Percentiles rank a stretch among this genome's conserved stretches.
Evolutionary conservation across 2,888 invertebrate genomes (phyloP).

Genomic region (Apodemia duryi): DNA sequence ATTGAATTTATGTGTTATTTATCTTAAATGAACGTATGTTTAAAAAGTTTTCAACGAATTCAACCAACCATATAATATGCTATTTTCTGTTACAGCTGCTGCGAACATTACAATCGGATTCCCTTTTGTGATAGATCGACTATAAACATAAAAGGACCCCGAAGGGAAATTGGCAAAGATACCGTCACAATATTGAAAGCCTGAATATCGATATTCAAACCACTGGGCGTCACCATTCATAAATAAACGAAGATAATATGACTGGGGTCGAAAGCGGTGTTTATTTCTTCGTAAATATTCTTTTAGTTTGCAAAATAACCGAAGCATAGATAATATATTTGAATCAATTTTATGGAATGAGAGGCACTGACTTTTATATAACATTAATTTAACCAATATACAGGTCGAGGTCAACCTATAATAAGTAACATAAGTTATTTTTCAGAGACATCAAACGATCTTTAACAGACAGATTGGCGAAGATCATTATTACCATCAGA

Average conservation of each 20-base stretch:
- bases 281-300: neutral
- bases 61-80: neutral
- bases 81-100: neutral
- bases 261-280: neutral
- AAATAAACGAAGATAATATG: slow-evolving; percentile 1
- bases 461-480: too few species aligned
- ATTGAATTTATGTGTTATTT: too few species aligned
- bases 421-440: too few species aligned
- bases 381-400: too few species aligned
- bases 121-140: slow-evolving; percentile 22
- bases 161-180: slow-evolving; percentile 20
- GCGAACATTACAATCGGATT: slow-evolving; percentile 12
- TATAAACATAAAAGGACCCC: slow-evolving; percentile 23
- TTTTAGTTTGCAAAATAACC: neutral
- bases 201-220: slow-evolving; percentile 15
- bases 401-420: too few species aligned
- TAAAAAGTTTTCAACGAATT: neutral
- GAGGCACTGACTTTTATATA: too few species aligned
- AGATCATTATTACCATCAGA: too few species aligned
- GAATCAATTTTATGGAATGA: too few species aligned
- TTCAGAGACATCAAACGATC: too few species aligned
- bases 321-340: too few species aligned
- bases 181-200: slow-evolving; percentile 17
- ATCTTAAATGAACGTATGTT: neutral
- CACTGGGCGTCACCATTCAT: slow-evolving; percentile 11